Evolutionary conservation across 2,113 vertebrate species (phyloP).

Genomic region (Anolis sagrei): DNA sequence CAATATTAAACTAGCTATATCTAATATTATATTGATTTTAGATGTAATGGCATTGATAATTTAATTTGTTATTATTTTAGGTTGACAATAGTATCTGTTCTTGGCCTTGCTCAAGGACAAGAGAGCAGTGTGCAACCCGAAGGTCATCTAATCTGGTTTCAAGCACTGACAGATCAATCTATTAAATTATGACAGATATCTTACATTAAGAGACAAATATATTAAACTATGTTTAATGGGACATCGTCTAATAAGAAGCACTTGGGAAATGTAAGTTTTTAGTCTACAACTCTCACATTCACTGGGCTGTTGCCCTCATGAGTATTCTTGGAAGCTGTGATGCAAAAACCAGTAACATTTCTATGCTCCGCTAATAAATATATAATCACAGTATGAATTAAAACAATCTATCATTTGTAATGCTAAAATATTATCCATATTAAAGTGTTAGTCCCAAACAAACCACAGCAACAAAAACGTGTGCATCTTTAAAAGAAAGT

Average conservation of each 20-base stretch:
- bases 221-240: no score
- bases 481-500: slow-evolving; percentile 4
- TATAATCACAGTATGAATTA: not conserved
- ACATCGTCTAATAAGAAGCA: no score
- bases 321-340: no score
- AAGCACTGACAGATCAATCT: no score
- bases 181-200: no score
- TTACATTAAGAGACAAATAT: no score
- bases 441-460: not conserved
- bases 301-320: no score
- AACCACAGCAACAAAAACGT: not conserved
- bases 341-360: no score
- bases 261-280: no score
- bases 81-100: not conserved
- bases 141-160: not conserved
- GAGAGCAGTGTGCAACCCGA: not conserved
- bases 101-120: not conserved
- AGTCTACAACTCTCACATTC: no score
- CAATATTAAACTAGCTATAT: not conserved
- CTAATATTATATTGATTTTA: slow-evolving; percentile 14
- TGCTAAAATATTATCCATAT: not conserved
- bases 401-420: not conserved
- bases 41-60: not conserved
- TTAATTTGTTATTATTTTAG: not conserved
- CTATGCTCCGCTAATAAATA: no score